These are phyloP conservation scores for Micromesistius poutassou DNA, from an alignment of 2,797 vertebrate genomes.

Conservation along the genomic window DNA sequence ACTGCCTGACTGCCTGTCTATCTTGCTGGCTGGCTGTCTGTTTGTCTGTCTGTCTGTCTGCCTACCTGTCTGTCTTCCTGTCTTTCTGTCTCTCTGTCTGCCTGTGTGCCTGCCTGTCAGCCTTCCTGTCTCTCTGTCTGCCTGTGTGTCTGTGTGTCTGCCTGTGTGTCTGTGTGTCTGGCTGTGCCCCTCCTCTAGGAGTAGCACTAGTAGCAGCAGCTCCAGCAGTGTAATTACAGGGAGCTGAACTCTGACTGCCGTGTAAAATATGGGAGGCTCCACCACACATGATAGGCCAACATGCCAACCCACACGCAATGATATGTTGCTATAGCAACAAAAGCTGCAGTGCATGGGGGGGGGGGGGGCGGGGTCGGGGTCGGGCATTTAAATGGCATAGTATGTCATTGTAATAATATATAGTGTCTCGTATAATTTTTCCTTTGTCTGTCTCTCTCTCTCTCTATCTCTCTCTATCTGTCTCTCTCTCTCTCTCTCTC, in stretches of 20 bases:
- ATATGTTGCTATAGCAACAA: constrained; percentile 48
- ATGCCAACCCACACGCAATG: constrained; percentile 23
- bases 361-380: no score
- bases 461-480: no score
- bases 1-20: constrained; percentile 32
- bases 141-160: no score
- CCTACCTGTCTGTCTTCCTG: no score
- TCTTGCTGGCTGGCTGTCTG: constrained; percentile 18
- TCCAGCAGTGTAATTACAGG: constrained; percentile 11
- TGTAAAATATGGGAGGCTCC: constrained; percentile 3
- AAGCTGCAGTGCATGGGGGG: constrained; percentile 26
- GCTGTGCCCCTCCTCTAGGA: constrained; percentile 15
- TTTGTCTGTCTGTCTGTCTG: constrained; percentile 21
- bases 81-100: no score
- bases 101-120: no score
- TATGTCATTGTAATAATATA: neutral
- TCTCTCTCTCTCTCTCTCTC: constrained; percentile 12
- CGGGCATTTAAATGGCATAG: constrained; percentile 17
- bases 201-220: no score
- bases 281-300: constrained; percentile 17
- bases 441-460: no score
- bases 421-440: constrained; percentile 5
- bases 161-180: no score
- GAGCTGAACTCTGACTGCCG: no score
- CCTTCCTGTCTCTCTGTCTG: no score